These are phyloP conservation scores for Teleopsis dalmanni DNA, from an alignment of 1,140 invertebrate species.

Conservation along the genomic window DNA sequence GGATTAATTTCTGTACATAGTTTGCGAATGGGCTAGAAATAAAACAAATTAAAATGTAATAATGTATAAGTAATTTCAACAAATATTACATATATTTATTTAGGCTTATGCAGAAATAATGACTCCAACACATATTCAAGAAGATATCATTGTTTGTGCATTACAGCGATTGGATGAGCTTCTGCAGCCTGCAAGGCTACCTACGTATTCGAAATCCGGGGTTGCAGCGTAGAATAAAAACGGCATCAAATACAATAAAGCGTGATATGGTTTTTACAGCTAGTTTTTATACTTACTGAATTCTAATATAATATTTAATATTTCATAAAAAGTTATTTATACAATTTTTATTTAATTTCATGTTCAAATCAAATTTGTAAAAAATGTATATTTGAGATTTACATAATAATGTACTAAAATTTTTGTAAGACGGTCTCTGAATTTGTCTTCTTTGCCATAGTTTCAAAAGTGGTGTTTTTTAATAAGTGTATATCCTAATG, in stretches of 20 bases:
- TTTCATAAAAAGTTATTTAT: too few species aligned
- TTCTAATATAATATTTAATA: conserved; percentile 23
- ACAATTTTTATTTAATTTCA: too few species aligned
- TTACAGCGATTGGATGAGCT: conserved; percentile 96
- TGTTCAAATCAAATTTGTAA: neutral
- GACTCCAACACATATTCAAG: conserved; percentile 87
- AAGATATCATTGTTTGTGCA: conserved; percentile 95
- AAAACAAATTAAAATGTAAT: conserved; percentile 50
- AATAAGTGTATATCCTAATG: too few species aligned
- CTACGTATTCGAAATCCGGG: conserved; percentile 85
- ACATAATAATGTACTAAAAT: too few species aligned
- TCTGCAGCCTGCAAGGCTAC: conserved; percentile 87
- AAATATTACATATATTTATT: conserved; percentile 19
- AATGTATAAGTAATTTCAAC: neutral
- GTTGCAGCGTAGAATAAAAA: conserved; percentile 89
- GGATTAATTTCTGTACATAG: conserved; percentile 84
- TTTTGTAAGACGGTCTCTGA: too few species aligned
- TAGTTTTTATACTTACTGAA: conserved; percentile 84
- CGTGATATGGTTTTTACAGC: conserved; percentile 97
- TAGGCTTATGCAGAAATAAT: conserved; percentile 90
- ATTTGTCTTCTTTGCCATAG: too few species aligned
- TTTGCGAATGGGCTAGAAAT: conserved; percentile 91
- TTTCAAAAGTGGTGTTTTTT: too few species aligned
- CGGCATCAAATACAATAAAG: conserved; percentile 87
- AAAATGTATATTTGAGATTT: neutral